phyloP scores from a whole-genome alignment of 2,888 invertebrate genomes.

The Cyrtodaria siliqua region DNA sequence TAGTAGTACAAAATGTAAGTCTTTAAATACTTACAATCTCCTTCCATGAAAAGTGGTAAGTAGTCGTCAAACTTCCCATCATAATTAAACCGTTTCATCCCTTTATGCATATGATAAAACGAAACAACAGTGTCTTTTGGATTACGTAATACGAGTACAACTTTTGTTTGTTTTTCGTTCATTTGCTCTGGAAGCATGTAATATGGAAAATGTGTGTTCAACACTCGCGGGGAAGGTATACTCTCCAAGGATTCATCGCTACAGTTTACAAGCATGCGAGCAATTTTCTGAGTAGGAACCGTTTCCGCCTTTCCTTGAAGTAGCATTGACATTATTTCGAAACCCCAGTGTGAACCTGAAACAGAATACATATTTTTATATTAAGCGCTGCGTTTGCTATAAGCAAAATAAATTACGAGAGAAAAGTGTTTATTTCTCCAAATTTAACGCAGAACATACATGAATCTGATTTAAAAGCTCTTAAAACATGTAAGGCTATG shows the following conservation, averaged over 20 bases:
- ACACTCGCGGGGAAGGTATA: slow-evolving; percentile 52
- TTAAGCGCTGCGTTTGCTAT: too few species aligned
- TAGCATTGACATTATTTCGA: slow-evolving; percentile 63
- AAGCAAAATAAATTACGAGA: too few species aligned
- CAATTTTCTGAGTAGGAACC: slow-evolving; percentile 32
- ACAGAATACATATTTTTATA: too few species aligned
- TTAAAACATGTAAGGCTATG: too few species aligned
- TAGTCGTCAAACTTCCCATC: slow-evolving; percentile 22
- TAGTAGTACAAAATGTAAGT: too few species aligned
- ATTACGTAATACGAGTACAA: slow-evolving; percentile 49
- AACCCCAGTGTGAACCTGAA: slow-evolving; percentile 64
- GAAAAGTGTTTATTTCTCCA: too few species aligned
- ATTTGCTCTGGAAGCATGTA: slow-evolving; percentile 43
- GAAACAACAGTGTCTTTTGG: slow-evolving; percentile 56
- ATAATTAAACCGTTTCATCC: slow-evolving; percentile 9
- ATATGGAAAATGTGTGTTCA: slow-evolving; percentile 63
- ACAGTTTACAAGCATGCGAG: slow-evolving; percentile 49
- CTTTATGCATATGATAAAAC: slow-evolving; percentile 40
- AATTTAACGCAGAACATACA: too few species aligned
- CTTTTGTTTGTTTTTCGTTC: slow-evolving; percentile 17
- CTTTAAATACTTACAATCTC: slow-evolving; percentile 29
- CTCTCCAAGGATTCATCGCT: slow-evolving; percentile 29
- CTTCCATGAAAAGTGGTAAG: slow-evolving; percentile 12
- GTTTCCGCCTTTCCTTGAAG: slow-evolving; percentile 46
- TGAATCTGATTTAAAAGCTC: too few species aligned